These are phyloP conservation scores for Laupala kohalensis DNA, from an alignment of 1,140 invertebrate species.

Conservation along the genomic window DNA sequence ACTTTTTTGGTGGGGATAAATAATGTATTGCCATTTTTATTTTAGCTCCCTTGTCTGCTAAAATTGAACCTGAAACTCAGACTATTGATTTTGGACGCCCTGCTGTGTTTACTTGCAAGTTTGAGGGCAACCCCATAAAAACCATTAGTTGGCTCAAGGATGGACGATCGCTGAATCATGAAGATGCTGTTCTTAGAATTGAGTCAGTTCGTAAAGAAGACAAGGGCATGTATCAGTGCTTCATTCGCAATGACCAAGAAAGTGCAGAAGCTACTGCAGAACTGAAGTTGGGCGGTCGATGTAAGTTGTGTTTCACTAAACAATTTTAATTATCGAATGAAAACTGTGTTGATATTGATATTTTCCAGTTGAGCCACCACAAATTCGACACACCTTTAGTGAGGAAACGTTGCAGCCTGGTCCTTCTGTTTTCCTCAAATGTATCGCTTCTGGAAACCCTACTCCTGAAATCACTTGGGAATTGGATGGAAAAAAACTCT, in stretches of 20 bases:
- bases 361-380: conserved; percentile 63
- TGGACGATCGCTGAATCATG: conserved; percentile 64
- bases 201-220: conserved; percentile 86
- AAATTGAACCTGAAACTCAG: conserved; percentile 78
- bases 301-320: conserved; percentile 33
- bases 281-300: conserved; percentile 82
- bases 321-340: background rate
- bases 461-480: conserved; percentile 91
- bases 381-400: conserved; percentile 71
- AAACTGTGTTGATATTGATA: background rate
- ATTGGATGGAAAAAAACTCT: conserved; percentile 72
- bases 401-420: conserved; percentile 80
- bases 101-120: conserved; percentile 78
- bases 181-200: conserved; percentile 64
- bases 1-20: too few relatives aligned
- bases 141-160: conserved; percentile 87
- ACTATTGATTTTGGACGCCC: conserved; percentile 85
- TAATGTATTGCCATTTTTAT: too few relatives aligned
- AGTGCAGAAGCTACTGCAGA: conserved; percentile 84
- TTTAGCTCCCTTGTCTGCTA: conserved; percentile 66
- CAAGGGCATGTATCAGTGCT: conserved; percentile 96
- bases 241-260: conserved; percentile 86
- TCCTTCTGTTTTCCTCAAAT: conserved; percentile 68
- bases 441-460: conserved; percentile 75
- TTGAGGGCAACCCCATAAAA: conserved; percentile 79